Base-by-base conservation (phyloP, 2,797 vertebrate species). In the Myotis findleyi region DNA sequence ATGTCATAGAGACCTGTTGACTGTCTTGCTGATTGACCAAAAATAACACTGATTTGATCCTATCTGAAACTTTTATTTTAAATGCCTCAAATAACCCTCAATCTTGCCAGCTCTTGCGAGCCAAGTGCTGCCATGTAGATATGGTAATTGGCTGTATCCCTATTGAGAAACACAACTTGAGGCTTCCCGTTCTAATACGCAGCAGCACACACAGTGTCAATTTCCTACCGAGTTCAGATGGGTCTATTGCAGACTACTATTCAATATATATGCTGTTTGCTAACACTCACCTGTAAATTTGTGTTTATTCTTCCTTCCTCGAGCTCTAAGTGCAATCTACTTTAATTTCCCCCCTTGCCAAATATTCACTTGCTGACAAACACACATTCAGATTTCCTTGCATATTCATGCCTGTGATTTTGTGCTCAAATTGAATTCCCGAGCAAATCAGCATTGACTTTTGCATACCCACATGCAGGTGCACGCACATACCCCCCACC, bases 31-130 rank as follows among this genome's bases (percentile, higher is more conserved):
- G 96, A 97, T 95, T 94, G 97, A 97, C 95, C 98, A 96, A 97
- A 97, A 97, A 96, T 81, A 97, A 87, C 66, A 94, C 69, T 87
- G 62, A 96, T 95, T 94, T 84, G 94, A 98, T 96, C 96, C 95
- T 84, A 82, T 95, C 95, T 1, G 7, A 98, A 98, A 97, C 95
- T 98, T 96, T 98, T 97, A 98, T 98, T 97, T 97, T 96, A 97
- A 98, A 97, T 97, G 93, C 83, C 93, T 97, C 97, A 96, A 97
- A 97, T 97, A 98, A 97, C 83, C 55, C 93, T 91, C 93, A 95
- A 97, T 98, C 96, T 94, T 75, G 57, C 94, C 90, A 96, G 96
- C 95, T 98, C 76, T 93, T 97, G 94, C 89, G 86, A 98, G 89
- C 95, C 93, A 94, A 96, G 88, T 85, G 96, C 94, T 96, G 93